Conservation (phyloP, 2,888 invertebrate genomes). For the Tetragonisca angustula region DNA sequence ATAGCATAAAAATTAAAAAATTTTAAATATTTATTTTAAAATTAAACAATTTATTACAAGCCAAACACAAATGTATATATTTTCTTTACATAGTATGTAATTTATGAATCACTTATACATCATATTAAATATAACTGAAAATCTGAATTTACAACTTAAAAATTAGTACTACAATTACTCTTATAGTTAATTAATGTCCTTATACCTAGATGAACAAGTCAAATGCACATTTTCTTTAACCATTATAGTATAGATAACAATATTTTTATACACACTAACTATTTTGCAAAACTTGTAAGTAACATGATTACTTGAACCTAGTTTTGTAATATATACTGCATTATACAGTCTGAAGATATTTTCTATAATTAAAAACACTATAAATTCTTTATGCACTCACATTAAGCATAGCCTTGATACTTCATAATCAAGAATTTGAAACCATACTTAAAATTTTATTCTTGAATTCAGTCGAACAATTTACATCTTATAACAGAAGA, state of each 20-base stretch:
- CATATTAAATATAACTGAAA: slow-evolving; percentile 71
- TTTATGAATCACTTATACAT: slow-evolving; percentile 58
- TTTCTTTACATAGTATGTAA: slow-evolving; percentile 57
- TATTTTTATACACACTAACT: slow-evolving; percentile 73
- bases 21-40: slow-evolving; percentile 63
- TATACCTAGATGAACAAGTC: slow-evolving; percentile 69
- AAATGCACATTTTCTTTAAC: slow-evolving; percentile 61
- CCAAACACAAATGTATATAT: slow-evolving; percentile 70
- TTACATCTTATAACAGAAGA: slow-evolving; percentile 18
- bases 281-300: slow-evolving; percentile 61
- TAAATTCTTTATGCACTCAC: slow-evolving; percentile 52
- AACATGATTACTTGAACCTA: slow-evolving; percentile 62
- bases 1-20: slow-evolving; percentile 2
- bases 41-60: slow-evolving; percentile 77
- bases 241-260: slow-evolving; percentile 65
- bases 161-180: slow-evolving; percentile 65
- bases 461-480: slow-evolving; percentile 38
- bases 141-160: slow-evolving; percentile 66
- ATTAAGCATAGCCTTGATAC: slow-evolving; percentile 53
- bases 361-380: slow-evolving; percentile 59
- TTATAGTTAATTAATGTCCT: slow-evolving; percentile 62
- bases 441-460: slow-evolving; percentile 47
- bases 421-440: slow-evolving; percentile 45
- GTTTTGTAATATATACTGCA: slow-evolving; percentile 45
- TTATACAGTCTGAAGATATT: slow-evolving; percentile 57